phyloP scores from a whole-genome alignment of 2,797 vertebrate species.

The Echiichthys vipera region DNA sequence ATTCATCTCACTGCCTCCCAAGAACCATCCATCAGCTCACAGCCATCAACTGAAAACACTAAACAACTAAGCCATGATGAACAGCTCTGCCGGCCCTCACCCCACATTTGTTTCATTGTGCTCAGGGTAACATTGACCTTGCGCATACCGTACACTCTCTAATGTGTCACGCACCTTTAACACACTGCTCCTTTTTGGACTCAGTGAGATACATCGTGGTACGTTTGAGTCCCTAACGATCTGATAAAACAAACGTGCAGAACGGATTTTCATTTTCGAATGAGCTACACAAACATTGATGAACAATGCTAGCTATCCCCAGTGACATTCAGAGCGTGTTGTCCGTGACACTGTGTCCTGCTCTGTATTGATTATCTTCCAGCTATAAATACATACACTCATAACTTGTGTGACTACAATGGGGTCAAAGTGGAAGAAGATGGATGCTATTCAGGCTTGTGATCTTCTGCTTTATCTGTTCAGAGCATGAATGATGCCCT shows the following conservation, averaged over 20 bases:
- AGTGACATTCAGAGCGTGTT: neutral
- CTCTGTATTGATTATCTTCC: neutral
- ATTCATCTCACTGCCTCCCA: slow-evolving; percentile 39
- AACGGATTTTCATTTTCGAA: too few relatives aligned
- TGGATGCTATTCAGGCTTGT: neutral
- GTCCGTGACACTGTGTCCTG: neutral
- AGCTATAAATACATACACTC: neutral
- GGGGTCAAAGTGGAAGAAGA: neutral
- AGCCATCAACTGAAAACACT: slow-evolving; percentile 20
- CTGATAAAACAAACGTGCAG: neutral
- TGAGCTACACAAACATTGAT: neutral
- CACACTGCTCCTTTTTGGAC: neutral
- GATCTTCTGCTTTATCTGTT: neutral
- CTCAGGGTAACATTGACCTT: neutral
- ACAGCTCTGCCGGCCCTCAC: slow-evolving; percentile 10
- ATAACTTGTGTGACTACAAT: neutral
- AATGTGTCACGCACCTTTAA: neutral
- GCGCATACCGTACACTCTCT: neutral
- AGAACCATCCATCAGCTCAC: slow-evolving; percentile 19
- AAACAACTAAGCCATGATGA: slow-evolving; percentile 20
- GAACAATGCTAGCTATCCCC: neutral
- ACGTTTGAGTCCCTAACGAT: neutral
- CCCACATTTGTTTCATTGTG: neutral
- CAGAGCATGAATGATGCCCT: neutral
- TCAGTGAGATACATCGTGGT: neutral